Percentiles rank a stretch among this genome's conserved stretches.
Evolutionary conservation across 1,140 invertebrate genomes (phyloP).

Genomic region (Euura lappo): DNA sequence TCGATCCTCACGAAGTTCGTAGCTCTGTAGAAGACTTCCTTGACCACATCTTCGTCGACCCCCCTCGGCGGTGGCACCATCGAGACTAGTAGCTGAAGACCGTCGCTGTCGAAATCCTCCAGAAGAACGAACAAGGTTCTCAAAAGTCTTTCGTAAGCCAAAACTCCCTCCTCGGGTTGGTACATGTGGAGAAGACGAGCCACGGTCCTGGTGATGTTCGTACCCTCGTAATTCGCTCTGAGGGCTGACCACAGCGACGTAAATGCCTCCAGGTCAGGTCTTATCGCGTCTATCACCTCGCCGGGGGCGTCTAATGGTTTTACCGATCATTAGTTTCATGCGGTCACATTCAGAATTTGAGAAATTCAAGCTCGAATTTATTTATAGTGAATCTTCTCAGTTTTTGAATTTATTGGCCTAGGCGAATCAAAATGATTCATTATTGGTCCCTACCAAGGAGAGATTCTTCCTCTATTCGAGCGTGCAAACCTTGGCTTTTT

Average conservation of each 20-base stretch:
- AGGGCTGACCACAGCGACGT: conserved; percentile 40
- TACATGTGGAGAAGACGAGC: conserved; percentile 46
- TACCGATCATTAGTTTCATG: neutral
- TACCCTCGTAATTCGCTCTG: conserved; percentile 38
- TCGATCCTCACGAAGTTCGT: conserved; percentile 39
- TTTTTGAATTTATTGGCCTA: too few relatives aligned
- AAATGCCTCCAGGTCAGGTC: conserved; percentile 34
- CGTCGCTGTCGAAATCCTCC: conserved; percentile 39
- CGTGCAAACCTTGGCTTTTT: neutral
- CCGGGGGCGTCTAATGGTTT: conserved; percentile 15
- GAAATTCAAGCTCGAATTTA: neutral
- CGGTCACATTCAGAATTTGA: neutral
- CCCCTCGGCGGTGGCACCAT: conserved; percentile 45
- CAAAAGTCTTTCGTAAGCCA: conserved; percentile 43
- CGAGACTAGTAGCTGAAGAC: conserved; percentile 42
- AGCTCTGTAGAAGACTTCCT: conserved; percentile 39
- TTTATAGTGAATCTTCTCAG: neutral
- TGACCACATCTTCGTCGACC: conserved; percentile 33
- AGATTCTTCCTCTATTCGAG: neutral
- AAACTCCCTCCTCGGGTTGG: conserved; percentile 47
- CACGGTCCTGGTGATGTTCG: conserved; percentile 41
- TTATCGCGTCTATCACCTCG: conserved; percentile 22
- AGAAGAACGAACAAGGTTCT: conserved; percentile 38
- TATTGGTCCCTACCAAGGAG: too few relatives aligned
- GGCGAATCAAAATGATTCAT: too few relatives aligned